These are phyloP conservation scores for Scolopax mira DNA, from an alignment of 2,113 vertebrate species.

Conservation along the genomic window DNA sequence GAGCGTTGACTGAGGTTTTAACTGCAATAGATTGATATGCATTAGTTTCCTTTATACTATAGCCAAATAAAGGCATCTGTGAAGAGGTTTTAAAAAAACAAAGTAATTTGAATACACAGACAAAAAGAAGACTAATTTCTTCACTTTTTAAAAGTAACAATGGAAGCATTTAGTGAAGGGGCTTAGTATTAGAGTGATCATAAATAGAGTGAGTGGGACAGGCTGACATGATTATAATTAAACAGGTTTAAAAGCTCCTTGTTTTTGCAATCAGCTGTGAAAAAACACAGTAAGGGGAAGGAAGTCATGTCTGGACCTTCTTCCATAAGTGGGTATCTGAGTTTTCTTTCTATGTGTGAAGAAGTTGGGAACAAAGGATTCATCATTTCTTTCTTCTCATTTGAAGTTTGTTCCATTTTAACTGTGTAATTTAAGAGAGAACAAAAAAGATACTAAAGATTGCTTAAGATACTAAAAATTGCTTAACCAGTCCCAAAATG, in stretches of 20 bases:
- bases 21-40: not conserved
- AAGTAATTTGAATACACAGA: not conserved
- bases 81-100: not conserved
- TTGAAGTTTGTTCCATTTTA: not conserved
- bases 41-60: not conserved
- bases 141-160: not conserved
- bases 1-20: not conserved
- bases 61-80: not conserved
- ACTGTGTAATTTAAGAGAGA: not conserved
- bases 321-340: not conserved
- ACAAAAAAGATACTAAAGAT: not conserved
- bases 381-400: not conserved
- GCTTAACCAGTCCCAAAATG: not conserved
- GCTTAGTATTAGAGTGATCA: not conserved
- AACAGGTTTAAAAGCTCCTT: not conserved
- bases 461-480: not conserved
- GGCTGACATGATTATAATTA: not conserved
- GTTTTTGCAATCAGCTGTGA: not conserved
- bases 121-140: not conserved
- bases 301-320: not conserved
- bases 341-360: not conserved
- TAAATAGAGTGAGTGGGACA: not conserved
- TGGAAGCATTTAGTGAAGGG: not conserved
- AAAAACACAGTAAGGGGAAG: not conserved
- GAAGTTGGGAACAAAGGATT: not conserved